Percentiles rank a stretch among this genome's conserved stretches.
These are phyloP conservation scores for Gonioctena quinquepunctata DNA, from an alignment of 1,140 invertebrate genomes.

Conservation along the genomic window DNA sequence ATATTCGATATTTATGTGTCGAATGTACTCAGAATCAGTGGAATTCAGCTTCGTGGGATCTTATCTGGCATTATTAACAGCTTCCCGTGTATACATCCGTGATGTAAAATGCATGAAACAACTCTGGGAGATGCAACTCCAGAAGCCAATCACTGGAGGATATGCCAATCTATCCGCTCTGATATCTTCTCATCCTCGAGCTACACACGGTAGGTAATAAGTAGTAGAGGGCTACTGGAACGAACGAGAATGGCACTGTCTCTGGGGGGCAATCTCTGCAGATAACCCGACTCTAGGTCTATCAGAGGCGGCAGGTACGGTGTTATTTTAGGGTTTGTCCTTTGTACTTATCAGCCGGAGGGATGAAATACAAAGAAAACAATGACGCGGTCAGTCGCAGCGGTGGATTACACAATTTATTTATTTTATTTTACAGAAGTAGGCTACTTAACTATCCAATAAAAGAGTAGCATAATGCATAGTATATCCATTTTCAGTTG, in stretches of 20 bases:
- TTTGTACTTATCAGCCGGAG: background rate
- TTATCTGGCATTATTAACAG: constrained; percentile 4
- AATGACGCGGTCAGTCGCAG: no score
- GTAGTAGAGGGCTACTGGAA: background rate
- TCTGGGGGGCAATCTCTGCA: constrained; percentile 2
- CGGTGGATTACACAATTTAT: no score
- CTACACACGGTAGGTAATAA: background rate
- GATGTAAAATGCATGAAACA: constrained; percentile 1
- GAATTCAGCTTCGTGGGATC: background rate
- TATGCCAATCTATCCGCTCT: constrained; percentile 3
- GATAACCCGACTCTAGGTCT: constrained; percentile 4
- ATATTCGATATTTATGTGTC: no score
- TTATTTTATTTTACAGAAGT: no score
- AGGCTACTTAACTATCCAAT: no score
- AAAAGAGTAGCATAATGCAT: no score
- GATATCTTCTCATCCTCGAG: constrained; percentile 6
- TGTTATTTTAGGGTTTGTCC: background rate
- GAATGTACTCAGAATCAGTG: no score
- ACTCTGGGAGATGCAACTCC: background rate
- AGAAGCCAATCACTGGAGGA: constrained; percentile 6
- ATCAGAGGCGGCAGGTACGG: background rate
- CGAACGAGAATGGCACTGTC: background rate
- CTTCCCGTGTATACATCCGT: background rate
- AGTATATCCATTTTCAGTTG: no score
- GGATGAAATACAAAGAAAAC: no score